phyloP scores from a whole-genome alignment of 2,113 vertebrate genomes.

The Plotosus lineatus region DNA sequence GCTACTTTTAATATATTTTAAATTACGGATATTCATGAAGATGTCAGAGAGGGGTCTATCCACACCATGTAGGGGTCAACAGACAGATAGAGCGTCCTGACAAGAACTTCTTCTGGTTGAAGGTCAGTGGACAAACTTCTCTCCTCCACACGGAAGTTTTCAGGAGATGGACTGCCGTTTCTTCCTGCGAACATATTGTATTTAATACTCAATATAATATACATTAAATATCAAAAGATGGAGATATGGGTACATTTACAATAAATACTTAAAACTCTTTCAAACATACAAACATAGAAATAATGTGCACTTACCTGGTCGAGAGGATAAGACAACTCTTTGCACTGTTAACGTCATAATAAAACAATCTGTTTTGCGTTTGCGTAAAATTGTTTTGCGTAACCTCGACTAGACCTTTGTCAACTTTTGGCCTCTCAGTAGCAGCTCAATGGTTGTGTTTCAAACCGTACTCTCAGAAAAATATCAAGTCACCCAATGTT shows the following conservation, averaged over 20 bases:
- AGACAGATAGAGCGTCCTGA: constrained; percentile 88
- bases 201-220: too few relatives aligned
- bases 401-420: not conserved
- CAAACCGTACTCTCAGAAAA: not conserved
- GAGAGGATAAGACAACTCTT: constrained; percentile 81
- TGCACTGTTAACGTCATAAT: constrained; percentile 65
- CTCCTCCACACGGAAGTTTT: constrained; percentile 84
- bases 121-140: constrained; percentile 69
- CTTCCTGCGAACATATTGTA: constrained; percentile 77
- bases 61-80: constrained; percentile 97
- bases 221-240: not conserved
- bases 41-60: too few relatives aligned
- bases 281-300: not conserved
- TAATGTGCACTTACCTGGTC: constrained; percentile 80
- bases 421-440: not conserved
- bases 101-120: constrained; percentile 76
- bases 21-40: not conserved
- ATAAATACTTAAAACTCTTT: constrained; percentile 18
- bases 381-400: too few relatives aligned
- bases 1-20: too few relatives aligned
- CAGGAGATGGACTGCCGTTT: constrained; percentile 80
- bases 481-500: too few relatives aligned
- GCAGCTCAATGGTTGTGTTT: not conserved
- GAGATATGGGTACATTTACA: too few relatives aligned
- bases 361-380: not conserved